These are phyloP conservation scores for Pteria penguin DNA, from an alignment of 2,888 invertebrate genomes.

Conservation along the genomic window DNA sequence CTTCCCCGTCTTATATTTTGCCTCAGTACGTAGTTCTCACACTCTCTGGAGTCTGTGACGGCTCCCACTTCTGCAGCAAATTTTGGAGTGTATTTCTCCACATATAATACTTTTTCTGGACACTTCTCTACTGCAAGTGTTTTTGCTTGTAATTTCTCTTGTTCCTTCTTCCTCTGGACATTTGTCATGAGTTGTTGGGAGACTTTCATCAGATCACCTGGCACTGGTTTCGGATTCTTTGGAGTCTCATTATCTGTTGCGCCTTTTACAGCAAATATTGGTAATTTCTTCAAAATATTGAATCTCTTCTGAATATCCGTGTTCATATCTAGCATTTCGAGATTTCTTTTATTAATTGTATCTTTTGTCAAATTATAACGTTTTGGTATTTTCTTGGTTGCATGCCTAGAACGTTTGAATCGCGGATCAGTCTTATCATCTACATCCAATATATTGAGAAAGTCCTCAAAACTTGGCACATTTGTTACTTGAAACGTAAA, in stretches of 20 bases:
- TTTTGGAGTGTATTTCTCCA: not conserved
- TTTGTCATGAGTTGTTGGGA: not conserved
- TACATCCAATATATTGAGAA: constrained; percentile 42
- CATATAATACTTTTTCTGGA: not conserved
- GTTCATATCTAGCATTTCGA: constrained; percentile 4
- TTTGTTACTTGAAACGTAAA: constrained; percentile 4
- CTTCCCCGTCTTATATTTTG: not conserved
- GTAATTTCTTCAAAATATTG: not conserved
- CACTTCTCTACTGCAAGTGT: not conserved
- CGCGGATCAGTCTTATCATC: constrained; percentile 37
- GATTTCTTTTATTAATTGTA: not conserved
- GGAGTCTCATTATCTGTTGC: not conserved
- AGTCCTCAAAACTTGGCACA: constrained; percentile 50
- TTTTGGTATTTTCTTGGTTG: constrained; percentile 29
- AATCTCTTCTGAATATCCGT: constrained; percentile 13
- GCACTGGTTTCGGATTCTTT: not conserved
- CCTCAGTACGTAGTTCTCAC: constrained; percentile 37
- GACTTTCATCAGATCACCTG: not conserved
- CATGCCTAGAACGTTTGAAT: constrained; percentile 19
- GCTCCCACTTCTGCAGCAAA: constrained; percentile 43
- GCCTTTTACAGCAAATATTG: not conserved
- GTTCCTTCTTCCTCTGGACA: no score
- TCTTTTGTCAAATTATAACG: constrained; percentile 34
- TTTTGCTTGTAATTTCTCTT: no score
- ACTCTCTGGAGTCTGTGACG: constrained; percentile 50